Percentiles rank a stretch among this genome's conserved stretches.
Evolutionary conservation across 1,140 invertebrate genomes (phyloP).

Genomic region (Drosophila sucinea): DNA sequence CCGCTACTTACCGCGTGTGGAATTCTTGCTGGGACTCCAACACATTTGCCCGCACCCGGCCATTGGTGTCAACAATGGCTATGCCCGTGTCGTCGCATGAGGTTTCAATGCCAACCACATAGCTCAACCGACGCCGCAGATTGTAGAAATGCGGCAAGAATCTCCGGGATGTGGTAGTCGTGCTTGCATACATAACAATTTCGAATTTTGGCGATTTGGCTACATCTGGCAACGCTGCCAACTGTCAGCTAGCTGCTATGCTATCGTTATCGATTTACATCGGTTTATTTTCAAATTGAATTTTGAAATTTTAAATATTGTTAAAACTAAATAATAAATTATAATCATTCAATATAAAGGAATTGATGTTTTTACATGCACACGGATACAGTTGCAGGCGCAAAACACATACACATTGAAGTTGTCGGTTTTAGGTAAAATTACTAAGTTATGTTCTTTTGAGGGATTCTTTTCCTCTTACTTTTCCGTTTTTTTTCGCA

Average conservation of each 20-base stretch:
- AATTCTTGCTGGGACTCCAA: constrained; percentile 89
- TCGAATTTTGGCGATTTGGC: constrained; percentile 9
- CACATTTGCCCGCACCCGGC: constrained; percentile 91
- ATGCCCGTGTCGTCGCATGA: constrained; percentile 99
- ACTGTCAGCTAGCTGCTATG: neutral
- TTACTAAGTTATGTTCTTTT: neutral
- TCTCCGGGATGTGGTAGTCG: constrained; percentile 1
- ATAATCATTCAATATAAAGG: constrained; percentile 29
- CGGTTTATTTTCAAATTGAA: constrained; percentile 41
- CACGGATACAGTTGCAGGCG: constrained; percentile 9
- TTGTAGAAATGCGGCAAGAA: neutral
- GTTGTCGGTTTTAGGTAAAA: neutral
- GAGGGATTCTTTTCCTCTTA: neutral
- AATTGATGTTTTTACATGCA: constrained; percentile 12
- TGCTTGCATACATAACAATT: constrained; percentile 21
- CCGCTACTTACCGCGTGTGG: constrained; percentile 87
- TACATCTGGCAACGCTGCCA: constrained; percentile 16
- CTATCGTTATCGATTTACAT: constrained; percentile 2
- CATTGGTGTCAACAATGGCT: constrained; percentile 90
- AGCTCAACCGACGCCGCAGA: constrained; percentile 33
- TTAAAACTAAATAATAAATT: constrained; percentile 76
- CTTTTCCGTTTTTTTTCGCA: neutral
- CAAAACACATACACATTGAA: constrained; percentile 4
- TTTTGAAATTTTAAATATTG: constrained; percentile 32
- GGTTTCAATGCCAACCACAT: constrained; percentile 95